Percentiles rank a stretch among this genome's conserved stretches.
These are phyloP conservation scores for Syngnathus scovelli DNA, from an alignment of 2,113 vertebrate genomes.

Conservation along the genomic window DNA sequence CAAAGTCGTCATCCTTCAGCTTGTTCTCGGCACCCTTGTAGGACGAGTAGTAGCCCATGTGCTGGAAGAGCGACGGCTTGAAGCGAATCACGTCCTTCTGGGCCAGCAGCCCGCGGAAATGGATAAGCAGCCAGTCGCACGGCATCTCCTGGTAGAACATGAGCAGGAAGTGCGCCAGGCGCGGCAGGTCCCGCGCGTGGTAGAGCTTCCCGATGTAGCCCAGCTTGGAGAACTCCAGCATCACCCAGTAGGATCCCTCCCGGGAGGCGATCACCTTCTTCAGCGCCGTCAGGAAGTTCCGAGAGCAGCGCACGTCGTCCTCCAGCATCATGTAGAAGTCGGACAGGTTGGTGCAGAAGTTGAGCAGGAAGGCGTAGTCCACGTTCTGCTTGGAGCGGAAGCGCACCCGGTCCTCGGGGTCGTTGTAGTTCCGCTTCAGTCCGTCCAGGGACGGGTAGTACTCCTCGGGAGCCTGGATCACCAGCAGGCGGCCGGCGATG, in stretches of 20 bases:
- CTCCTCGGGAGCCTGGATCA: conserved; percentile 92
- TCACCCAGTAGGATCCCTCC: conserved; percentile 96
- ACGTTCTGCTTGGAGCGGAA: conserved; percentile 98
- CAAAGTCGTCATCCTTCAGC: conserved; percentile 96
- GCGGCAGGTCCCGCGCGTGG: conserved; percentile 79
- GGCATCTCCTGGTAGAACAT: conserved; percentile 99
- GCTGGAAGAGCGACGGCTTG: conserved; percentile 97
- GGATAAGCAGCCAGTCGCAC: conserved; percentile 95
- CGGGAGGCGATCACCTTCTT: conserved; percentile 95
- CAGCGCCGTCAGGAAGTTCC: conserved; percentile 92
- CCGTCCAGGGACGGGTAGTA: conserved; percentile 90
- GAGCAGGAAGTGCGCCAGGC: conserved; percentile 91
- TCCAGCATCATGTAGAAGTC: conserved; percentile 98
- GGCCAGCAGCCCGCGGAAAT: conserved; percentile 87
- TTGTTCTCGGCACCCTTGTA: conserved; percentile 96
- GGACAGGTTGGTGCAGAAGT: conserved; percentile 97
- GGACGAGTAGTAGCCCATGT: conserved; percentile 98
- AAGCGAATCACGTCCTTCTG: conserved; percentile 90
- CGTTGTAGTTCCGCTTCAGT: conserved; percentile 97
- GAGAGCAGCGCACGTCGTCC: conserved; percentile 92
- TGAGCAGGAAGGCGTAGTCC: conserved; percentile 83
- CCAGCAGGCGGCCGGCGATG: conserved; percentile 88
- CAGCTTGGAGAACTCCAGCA: conserved; percentile 95
- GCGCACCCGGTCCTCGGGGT: conserved; percentile 90
- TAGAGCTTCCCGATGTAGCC: conserved; percentile 98